A percentile compares a stretch with the other conserved stretches of the same genome.
phyloP scores from a whole-genome alignment of 1,140 invertebrate species.

The Hylyphantes graminicola region DNA sequence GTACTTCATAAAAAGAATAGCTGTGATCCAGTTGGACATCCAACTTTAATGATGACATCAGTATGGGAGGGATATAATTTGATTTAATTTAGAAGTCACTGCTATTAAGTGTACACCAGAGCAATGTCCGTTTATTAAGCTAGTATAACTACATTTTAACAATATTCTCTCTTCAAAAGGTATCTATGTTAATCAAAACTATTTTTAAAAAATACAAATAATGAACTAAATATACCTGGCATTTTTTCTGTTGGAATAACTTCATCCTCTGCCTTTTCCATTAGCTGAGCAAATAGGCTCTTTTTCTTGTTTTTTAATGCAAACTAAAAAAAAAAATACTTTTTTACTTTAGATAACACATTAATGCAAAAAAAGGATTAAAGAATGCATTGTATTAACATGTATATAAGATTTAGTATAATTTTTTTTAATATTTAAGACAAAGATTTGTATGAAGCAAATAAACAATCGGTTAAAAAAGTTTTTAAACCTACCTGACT shows the following conservation, averaged over 20 bases:
- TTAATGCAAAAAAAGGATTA: not conserved
- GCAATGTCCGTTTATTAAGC: not conserved
- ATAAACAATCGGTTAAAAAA: not conserved
- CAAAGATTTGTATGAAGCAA: not conserved
- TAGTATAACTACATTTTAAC: not conserved
- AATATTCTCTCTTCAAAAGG: not conserved
- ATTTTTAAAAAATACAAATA: not conserved
- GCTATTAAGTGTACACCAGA: not conserved
- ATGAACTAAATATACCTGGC: not conserved
- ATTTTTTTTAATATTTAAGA: not conserved
- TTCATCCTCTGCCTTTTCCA: not conserved
- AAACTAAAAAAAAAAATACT: not conserved
- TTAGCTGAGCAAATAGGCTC: conserved; percentile 13
- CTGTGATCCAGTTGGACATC: too few species aligned
- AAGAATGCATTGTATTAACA: not conserved
- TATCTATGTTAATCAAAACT: not conserved
- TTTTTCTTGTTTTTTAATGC: not conserved
- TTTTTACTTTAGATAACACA: not conserved
- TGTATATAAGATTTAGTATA: not conserved
- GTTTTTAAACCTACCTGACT: not conserved
- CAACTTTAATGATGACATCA: too few species aligned
- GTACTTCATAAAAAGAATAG: too few species aligned
- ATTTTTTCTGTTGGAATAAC: too few species aligned
- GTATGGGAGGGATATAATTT: too few species aligned
- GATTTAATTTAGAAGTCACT: not conserved